These are phyloP conservation scores for Rugalucina vietnamica DNA, from an alignment of 2,888 invertebrate genomes.

Conservation along the genomic window DNA sequence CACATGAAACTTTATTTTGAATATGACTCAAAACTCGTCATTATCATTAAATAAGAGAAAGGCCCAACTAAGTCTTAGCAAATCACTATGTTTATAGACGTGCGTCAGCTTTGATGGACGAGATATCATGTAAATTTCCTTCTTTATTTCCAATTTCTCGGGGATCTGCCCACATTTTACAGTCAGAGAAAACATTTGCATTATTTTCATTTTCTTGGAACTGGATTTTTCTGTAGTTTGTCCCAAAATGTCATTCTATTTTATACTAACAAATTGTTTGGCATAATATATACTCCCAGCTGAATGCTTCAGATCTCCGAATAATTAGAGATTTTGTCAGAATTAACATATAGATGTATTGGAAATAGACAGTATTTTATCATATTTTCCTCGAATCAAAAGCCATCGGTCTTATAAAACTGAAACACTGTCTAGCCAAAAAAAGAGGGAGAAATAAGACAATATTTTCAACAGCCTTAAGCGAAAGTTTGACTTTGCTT, in stretches of 20 bases:
- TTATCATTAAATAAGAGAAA: no score
- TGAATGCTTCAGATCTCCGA: constrained; percentile 5
- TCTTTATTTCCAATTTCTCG: constrained; percentile 12
- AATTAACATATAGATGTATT: constrained; percentile 15
- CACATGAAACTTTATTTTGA: no score
- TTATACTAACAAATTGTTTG: constrained; percentile 17
- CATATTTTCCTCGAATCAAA: constrained; percentile 16
- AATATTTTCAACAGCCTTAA: no score
- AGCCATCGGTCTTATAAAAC: background rate
- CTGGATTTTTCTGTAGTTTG: constrained; percentile 16
- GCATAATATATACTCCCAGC: constrained; percentile 10
- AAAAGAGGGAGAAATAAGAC: background rate
- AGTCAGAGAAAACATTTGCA: constrained; percentile 11
- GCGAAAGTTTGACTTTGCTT: no score
- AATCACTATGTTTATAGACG: constrained; percentile 7
- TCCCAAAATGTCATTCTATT: constrained; percentile 17
- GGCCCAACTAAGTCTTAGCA: no score
- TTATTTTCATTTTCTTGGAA: constrained; percentile 16
- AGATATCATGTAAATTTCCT: constrained; percentile 16
- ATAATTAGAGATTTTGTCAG: constrained; percentile 16
- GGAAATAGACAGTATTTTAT: constrained; percentile 17
- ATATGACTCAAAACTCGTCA: no score
- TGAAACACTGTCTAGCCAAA: background rate
- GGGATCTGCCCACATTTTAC: constrained; percentile 14
- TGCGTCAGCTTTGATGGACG: constrained; percentile 10